Conservation (phyloP, 2,797 vertebrate species). For the Serranus cabrilla region DNA sequence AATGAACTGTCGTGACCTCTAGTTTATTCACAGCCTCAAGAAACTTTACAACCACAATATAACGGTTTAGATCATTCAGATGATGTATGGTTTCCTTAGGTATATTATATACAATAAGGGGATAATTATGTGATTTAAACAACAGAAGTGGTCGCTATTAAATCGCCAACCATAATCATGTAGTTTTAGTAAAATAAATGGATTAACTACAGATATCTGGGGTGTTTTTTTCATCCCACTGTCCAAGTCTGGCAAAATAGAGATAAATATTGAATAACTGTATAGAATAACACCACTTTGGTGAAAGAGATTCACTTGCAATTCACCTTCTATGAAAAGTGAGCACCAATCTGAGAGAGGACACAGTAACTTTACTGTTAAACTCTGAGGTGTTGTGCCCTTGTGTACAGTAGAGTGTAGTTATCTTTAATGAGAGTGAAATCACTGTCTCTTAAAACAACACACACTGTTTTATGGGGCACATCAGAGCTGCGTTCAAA, state of each 20-base stretch:
- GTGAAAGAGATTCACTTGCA: slow-evolving; percentile 37
- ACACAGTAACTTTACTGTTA: slow-evolving; percentile 33
- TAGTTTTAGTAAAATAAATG: no score
- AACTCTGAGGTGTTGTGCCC: slow-evolving; percentile 43
- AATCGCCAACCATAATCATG: no score
- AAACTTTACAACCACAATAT: no score
- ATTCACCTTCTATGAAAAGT: slow-evolving; percentile 4
- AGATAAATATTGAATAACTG: background rate
- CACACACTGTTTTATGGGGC: slow-evolving; percentile 86
- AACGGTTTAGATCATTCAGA: no score
- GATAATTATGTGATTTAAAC: no score
- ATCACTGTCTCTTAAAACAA: slow-evolving; percentile 82
- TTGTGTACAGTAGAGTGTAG: slow-evolving; percentile 58
- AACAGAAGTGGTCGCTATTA: no score
- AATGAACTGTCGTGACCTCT: no score
- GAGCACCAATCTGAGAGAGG: slow-evolving; percentile 21
- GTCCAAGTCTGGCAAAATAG: background rate
- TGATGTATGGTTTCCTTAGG: no score
- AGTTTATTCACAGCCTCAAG: no score
- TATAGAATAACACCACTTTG: background rate
- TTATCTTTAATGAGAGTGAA: slow-evolving; percentile 84
- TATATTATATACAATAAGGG: no score
- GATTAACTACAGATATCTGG: no score
- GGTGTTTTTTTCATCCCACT: background rate
- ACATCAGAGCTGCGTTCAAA: slow-evolving; percentile 82